phyloP scores from a whole-genome alignment of 2,888 invertebrate genomes.

The Notodonta ziczac region DNA sequence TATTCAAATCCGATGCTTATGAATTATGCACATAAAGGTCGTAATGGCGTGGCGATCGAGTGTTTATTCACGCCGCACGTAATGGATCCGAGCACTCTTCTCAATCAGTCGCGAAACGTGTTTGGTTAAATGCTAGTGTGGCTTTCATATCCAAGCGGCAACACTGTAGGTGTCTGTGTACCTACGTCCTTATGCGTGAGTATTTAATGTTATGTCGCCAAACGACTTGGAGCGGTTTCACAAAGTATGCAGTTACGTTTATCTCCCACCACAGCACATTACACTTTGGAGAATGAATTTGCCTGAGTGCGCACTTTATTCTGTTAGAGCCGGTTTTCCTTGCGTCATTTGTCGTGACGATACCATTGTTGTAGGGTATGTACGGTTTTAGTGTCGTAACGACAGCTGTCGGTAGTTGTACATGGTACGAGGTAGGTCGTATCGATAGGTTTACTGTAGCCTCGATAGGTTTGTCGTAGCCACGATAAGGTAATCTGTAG shows the following conservation, averaged over 20 bases:
- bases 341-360: not conserved
- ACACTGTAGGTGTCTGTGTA: slow-evolving; percentile 49
- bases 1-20: slow-evolving; percentile 28
- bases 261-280: slow-evolving; percentile 19
- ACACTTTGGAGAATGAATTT: slow-evolving; percentile 1
- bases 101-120: slow-evolving; percentile 75
- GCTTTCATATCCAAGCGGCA: slow-evolving; percentile 69
- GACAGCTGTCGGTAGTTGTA: not conserved
- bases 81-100: slow-evolving; percentile 77
- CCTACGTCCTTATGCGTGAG: slow-evolving; percentile 37
- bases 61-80: slow-evolving; percentile 69
- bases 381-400: too few species aligned
- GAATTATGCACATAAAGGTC: slow-evolving; percentile 43
- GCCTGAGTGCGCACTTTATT: not conserved
- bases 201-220: slow-evolving; percentile 43
- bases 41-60: slow-evolving; percentile 55
- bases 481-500: too few species aligned
- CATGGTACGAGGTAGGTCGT: not conserved
- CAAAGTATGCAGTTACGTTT: slow-evolving; percentile 42
- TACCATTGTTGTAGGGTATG: not conserved
- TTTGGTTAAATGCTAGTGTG: slow-evolving; percentile 75
- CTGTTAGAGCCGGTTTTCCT: not conserved
- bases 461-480: too few species aligned
- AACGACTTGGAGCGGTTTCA: slow-evolving; percentile 36
- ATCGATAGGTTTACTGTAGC: too few species aligned